Evolutionary conservation across 2,888 invertebrate genomes (phyloP).

Genomic region (Litoditis marina): DNA sequence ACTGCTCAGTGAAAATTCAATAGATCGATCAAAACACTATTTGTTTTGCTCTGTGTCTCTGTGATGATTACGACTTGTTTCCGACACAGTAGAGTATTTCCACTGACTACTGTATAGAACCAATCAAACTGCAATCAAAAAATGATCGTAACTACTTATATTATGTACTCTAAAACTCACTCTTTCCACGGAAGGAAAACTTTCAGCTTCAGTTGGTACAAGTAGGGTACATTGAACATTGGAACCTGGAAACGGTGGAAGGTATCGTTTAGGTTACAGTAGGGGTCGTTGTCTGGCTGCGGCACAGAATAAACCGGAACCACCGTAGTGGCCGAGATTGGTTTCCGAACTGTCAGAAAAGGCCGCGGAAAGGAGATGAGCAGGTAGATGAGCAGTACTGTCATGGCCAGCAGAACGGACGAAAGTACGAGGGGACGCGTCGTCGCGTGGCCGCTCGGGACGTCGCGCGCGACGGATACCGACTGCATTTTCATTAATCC

Average conservation of each 20-base stretch:
- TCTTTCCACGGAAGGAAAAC: slow-evolving; percentile 35
- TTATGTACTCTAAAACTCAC: too few relatives aligned
- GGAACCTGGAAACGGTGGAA: slow-evolving; percentile 34
- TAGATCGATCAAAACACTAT: too few relatives aligned
- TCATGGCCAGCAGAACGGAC: slow-evolving; percentile 23
- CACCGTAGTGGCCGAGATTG: background rate
- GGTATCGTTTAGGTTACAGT: slow-evolving; percentile 22
- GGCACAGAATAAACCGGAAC: background rate
- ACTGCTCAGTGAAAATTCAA: too few relatives aligned
- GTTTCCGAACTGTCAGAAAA: slow-evolving; percentile 12
- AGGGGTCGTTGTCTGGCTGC: too few relatives aligned
- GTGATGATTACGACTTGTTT: background rate
- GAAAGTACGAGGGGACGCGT: slow-evolving; percentile 25
- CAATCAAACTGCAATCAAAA: too few relatives aligned
- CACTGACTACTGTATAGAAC: too few relatives aligned
- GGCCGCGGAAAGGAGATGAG: slow-evolving; percentile 22
- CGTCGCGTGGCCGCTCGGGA: slow-evolving; percentile 22
- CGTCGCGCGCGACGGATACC: slow-evolving; percentile 11
- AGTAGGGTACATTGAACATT: slow-evolving; percentile 28
- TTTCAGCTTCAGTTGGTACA: slow-evolving; percentile 35
- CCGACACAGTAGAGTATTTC: too few relatives aligned
- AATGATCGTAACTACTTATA: too few relatives aligned
- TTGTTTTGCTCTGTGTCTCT: background rate
- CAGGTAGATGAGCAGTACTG: slow-evolving; percentile 32
- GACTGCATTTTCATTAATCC: too few relatives aligned